Percentiles rank a stretch among this genome's conserved stretches.
These are phyloP conservation scores for Sturnus vulgaris DNA, from an alignment of 2,113 vertebrate species.

Conservation along the genomic window DNA sequence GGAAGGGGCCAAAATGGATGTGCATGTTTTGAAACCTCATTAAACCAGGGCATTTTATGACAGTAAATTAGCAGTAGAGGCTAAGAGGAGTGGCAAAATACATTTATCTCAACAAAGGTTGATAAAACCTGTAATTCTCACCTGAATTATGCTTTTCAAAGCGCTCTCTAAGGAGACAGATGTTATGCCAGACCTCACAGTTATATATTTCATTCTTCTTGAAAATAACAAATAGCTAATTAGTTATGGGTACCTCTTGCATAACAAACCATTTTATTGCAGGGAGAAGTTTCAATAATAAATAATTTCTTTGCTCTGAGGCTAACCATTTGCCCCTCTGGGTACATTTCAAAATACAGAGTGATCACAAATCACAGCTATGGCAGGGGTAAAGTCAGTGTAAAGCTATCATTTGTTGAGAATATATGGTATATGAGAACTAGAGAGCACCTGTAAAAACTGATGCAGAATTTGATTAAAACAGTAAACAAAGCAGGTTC, in stretches of 20 bases:
- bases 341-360: neutral
- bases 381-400: neutral
- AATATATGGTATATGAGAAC: neutral
- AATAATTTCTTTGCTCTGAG: neutral
- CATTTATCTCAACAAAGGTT: slow-evolving; percentile 19
- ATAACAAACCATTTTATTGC: neutral
- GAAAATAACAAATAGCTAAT: slow-evolving; percentile 50
- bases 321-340: neutral
- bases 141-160: slow-evolving; percentile 43
- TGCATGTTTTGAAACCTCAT: slow-evolving; percentile 5
- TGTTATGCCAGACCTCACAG: neutral
- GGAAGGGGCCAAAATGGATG: neutral
- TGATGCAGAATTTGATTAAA: neutral
- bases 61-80: slow-evolving; percentile 30
- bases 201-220: slow-evolving; percentile 24
- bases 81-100: slow-evolving; percentile 47
- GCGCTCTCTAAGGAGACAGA: neutral
- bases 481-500: neutral
- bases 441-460: neutral
- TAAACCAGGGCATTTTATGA: slow-evolving; percentile 16
- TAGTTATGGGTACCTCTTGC: neutral
- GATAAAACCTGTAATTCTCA: slow-evolving; percentile 37
- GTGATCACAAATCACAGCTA: neutral
- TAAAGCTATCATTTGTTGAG: neutral
- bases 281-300: neutral